Conservation (phyloP, 2,888 invertebrate genomes). For the Pseudococcus longispinus region DNA sequence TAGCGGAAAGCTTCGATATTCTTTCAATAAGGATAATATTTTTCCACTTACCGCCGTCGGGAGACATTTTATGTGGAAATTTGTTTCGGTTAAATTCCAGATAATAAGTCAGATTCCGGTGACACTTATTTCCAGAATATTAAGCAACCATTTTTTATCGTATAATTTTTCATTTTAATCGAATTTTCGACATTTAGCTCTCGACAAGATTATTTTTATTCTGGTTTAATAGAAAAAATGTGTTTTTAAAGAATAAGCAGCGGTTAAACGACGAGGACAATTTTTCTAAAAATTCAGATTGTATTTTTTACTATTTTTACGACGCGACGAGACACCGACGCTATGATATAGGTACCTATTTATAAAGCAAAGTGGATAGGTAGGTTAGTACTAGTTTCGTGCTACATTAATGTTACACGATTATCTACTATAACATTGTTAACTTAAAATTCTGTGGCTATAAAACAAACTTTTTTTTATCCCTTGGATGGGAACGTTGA, state of each 20-base stretch:
- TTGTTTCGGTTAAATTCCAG: background rate
- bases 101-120: background rate
- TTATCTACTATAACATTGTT: conserved; percentile 16
- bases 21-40: conserved; percentile 2
- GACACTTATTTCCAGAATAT: conserved; percentile 41
- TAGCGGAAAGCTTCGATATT: background rate
- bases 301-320: background rate
- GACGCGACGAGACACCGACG: background rate
- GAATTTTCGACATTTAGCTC: conserved; percentile 4
- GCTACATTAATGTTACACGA: conserved; percentile 6
- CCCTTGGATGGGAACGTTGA: background rate
- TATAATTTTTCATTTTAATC: conserved; percentile 22
- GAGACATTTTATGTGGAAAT: background rate
- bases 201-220: background rate
- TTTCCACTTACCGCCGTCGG: conserved; percentile 5
- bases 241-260: background rate
- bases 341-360: background rate
- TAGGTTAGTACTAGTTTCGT: background rate
- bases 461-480: background rate
- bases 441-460: background rate
- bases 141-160: conserved; percentile 29
- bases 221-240: background rate
- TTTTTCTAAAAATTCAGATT: background rate
- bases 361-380: background rate
- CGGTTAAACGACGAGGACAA: background rate